A percentile compares a stretch with the other conserved stretches of the same genome.
Evolutionary conservation across 2,888 invertebrate genomes (phyloP).

Genomic region (Ptycholaimellus sp.): DNA sequence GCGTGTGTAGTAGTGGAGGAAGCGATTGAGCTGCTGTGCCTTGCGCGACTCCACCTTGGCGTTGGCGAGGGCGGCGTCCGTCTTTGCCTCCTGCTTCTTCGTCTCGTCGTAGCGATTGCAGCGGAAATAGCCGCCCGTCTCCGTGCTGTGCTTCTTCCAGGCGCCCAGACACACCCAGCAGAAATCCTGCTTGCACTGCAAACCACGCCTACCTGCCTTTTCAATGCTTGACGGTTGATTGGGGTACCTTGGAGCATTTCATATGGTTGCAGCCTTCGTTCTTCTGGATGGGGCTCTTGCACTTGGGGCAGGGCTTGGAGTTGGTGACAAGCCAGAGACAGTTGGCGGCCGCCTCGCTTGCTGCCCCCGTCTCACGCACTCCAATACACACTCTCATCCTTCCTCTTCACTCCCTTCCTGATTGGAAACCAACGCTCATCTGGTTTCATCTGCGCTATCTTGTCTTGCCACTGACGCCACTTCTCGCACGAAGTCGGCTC

Average conservation of each 20-base stretch:
- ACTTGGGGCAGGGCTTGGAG: constrained; percentile 45
- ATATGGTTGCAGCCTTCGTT: constrained; percentile 49
- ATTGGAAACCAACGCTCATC: constrained; percentile 37
- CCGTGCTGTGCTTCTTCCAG: constrained; percentile 45
- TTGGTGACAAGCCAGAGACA: constrained; percentile 45
- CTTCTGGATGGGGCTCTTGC: constrained; percentile 45
- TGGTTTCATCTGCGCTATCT: constrained; percentile 41
- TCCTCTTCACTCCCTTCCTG: too few relatives aligned
- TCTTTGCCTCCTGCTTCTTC: constrained; percentile 39
- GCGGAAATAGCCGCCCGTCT: constrained; percentile 45
- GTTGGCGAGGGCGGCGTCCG: constrained; percentile 37
- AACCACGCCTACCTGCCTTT: constrained; percentile 25
- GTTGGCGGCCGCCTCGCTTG: constrained; percentile 39
- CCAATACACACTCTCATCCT: too few relatives aligned
- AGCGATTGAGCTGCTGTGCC: constrained; percentile 41
- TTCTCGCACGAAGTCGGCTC: constrained; percentile 43
- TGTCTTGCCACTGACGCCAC: constrained; percentile 39
- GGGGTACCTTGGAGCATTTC: constrained; percentile 45
- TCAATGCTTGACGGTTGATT: neutral
- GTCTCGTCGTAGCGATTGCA: constrained; percentile 42
- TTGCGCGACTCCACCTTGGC: constrained; percentile 36
- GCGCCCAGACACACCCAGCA: constrained; percentile 48
- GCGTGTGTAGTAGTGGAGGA: constrained; percentile 42
- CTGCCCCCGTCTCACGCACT: constrained; percentile 7
- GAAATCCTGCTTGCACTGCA: constrained; percentile 45